Evolutionary conservation across 1,140 invertebrate genomes (phyloP).

Genomic region (Eumeta japonica): DNA sequence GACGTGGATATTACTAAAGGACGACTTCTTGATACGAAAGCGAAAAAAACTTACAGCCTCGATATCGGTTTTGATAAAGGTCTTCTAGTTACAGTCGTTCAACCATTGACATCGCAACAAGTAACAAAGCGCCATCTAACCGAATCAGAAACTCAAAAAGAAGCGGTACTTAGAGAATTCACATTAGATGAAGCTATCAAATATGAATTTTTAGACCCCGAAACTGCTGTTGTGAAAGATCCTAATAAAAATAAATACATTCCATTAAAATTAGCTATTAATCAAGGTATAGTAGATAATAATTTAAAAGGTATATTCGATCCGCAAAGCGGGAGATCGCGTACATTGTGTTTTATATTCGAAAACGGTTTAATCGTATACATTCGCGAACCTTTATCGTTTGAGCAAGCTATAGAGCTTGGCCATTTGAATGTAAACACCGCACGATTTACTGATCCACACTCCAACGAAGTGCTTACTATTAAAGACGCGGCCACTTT

Average conservation of each 20-base stretch:
- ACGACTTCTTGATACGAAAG: conserved; percentile 74
- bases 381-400: conserved; percentile 68
- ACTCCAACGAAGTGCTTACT: conserved; percentile 67
- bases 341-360: conserved; percentile 70
- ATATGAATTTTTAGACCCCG: conserved; percentile 73
- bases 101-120: conserved; percentile 65
- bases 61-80: conserved; percentile 74
- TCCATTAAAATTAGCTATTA: conserved; percentile 69
- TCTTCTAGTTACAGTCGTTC: conserved; percentile 70
- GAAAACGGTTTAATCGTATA: conserved; percentile 73
- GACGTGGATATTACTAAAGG: conserved; percentile 76
- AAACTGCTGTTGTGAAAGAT: conserved; percentile 75
- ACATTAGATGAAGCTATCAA: conserved; percentile 77
- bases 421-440: conserved; percentile 69
- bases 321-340: conserved; percentile 61
- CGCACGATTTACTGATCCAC: conserved; percentile 75
- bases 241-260: conserved; percentile 73
- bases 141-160: conserved; percentile 37
- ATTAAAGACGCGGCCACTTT: conserved; percentile 81
- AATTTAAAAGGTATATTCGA: conserved; percentile 67
- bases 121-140: conserved; percentile 57
- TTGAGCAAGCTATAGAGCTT: conserved; percentile 75
- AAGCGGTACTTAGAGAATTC: conserved; percentile 65
- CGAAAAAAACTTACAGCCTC: conserved; percentile 69
- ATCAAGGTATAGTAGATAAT: conserved; percentile 69